Evolutionary conservation across 2,888 invertebrate species (phyloP).

Genomic region (Archips xylosteana): DNA sequence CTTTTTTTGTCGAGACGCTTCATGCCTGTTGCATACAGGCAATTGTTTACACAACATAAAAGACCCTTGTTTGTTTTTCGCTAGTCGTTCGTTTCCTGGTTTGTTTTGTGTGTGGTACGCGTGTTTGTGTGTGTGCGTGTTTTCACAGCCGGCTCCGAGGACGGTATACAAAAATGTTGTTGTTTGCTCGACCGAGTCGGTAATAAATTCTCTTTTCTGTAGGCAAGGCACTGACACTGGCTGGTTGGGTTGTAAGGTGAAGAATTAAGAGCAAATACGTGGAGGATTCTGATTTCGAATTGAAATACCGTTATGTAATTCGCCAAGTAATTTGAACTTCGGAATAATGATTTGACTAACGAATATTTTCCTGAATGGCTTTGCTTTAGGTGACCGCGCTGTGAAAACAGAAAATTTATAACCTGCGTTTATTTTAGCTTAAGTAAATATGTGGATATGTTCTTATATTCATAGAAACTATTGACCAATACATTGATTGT

Average conservation of each 20-base stretch:
- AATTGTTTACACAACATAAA: constrained; percentile 85
- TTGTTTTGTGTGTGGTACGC: constrained; percentile 83
- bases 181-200: constrained; percentile 73
- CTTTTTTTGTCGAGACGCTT: constrained; percentile 69
- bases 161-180: constrained; percentile 80
- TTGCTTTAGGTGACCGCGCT: too few species aligned
- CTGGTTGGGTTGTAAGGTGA: constrained; percentile 22
- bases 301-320: background rate
- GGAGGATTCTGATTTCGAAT: constrained; percentile 4
- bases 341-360: too few species aligned
- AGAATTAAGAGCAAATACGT: constrained; percentile 18
- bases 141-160: constrained; percentile 80
- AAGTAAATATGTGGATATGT: too few species aligned
- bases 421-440: too few species aligned
- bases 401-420: too few species aligned
- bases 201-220: constrained; percentile 71
- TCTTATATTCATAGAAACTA: too few species aligned
- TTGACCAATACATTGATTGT: too few species aligned
- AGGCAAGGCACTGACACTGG: constrained; percentile 34
- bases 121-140: constrained; percentile 64
- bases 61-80: constrained; percentile 86
- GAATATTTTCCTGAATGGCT: too few species aligned
- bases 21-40: constrained; percentile 84
- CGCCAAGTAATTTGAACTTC: background rate
- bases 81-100: constrained; percentile 84